phyloP scores from a whole-genome alignment of 2,888 invertebrate species.

The Geophilus truncorum region DNA sequence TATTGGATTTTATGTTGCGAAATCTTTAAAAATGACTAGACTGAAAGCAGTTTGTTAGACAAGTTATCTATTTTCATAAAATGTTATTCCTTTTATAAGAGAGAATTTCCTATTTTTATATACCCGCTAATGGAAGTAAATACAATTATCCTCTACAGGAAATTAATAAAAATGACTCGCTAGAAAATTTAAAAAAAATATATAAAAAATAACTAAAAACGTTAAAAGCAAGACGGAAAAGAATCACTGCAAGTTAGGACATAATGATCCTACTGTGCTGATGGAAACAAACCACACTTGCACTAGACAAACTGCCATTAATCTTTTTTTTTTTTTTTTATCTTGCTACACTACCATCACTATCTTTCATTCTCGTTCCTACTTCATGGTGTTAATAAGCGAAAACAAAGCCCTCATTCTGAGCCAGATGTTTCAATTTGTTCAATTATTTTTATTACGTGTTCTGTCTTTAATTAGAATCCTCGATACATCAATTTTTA shows the following conservation, averaged over 20 bases:
- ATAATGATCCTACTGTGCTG: constrained; percentile 27
- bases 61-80: too few relatives aligned
- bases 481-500: background rate
- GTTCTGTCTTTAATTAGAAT: background rate
- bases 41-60: too few relatives aligned
- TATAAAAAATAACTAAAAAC: background rate
- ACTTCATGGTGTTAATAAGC: background rate
- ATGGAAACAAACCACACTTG: constrained; percentile 23
- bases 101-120: background rate
- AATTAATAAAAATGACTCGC: background rate
- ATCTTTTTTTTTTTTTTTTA: background rate
- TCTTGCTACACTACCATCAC: background rate
- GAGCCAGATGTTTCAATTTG: constrained; percentile 1
- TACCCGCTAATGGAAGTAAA: background rate
- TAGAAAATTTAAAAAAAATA: background rate
- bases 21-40: too few relatives aligned
- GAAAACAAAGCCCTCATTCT: background rate
- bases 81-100: too few relatives aligned
- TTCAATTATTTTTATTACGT: background rate
- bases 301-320: constrained; percentile 22
- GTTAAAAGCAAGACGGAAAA: background rate
- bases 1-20: too few relatives aligned
- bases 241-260: constrained; percentile 7
- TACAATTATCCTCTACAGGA: background rate
- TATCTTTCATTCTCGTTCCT: background rate